These are phyloP conservation scores for Sesamia inferens DNA, from an alignment of 2,888 invertebrate species.

Conservation along the genomic window DNA sequence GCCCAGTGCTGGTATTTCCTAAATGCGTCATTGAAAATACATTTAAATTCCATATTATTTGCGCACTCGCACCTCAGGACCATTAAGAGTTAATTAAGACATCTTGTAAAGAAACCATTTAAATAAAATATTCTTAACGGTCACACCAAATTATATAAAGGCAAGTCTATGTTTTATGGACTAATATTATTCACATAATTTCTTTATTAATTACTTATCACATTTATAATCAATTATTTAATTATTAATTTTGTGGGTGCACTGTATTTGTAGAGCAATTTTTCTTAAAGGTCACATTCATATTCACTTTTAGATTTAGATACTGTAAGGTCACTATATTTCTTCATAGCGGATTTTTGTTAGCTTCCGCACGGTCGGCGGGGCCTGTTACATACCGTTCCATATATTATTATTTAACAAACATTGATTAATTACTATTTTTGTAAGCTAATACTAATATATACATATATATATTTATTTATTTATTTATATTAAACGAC, in stretches of 20 bases:
- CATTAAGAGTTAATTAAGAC: constrained; percentile 24
- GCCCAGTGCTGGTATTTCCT: constrained; percentile 16
- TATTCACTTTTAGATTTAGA: constrained; percentile 62
- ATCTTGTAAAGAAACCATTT: constrained; percentile 13
- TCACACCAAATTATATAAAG: neutral
- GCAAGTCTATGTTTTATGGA: neutral
- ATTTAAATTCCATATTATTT: constrained; percentile 11
- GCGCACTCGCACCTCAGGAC: constrained; percentile 6
- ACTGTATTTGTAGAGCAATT: constrained; percentile 51
- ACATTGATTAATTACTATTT: too few species aligned
- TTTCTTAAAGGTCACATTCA: constrained; percentile 62
- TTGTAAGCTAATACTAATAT: too few species aligned
- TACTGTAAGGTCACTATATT: constrained; percentile 67
- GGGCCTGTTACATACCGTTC: constrained; percentile 50
- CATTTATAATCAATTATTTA: constrained; percentile 45
- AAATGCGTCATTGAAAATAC: constrained; percentile 43
- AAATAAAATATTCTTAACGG: constrained; percentile 7
- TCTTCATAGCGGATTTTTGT: constrained; percentile 69
- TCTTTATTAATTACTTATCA: constrained; percentile 21
- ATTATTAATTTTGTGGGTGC: constrained; percentile 32
- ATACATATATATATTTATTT: too few species aligned
- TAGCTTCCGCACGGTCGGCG: constrained; percentile 66
- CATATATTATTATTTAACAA: neutral
- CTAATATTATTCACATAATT: constrained; percentile 14
- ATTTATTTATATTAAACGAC: too few species aligned